Percentiles rank a stretch among this genome's conserved stretches.
Evolutionary conservation across 2,113 vertebrate genomes (phyloP).

Genomic region (Bolborhynchus lineola): DNA sequence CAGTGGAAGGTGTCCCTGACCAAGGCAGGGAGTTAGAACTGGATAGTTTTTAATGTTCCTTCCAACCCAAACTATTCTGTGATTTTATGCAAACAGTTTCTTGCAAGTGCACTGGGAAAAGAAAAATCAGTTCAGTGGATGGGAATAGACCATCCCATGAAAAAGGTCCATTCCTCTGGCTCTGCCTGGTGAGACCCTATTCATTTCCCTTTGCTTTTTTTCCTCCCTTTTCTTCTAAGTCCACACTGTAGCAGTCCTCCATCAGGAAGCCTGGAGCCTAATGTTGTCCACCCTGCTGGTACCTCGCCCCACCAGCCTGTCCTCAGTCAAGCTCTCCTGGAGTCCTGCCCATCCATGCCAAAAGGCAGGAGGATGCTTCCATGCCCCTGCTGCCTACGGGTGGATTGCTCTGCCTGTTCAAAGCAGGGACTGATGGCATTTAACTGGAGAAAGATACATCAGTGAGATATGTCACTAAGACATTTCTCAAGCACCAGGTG

Average conservation of each 20-base stretch:
- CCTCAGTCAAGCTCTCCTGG: background rate
- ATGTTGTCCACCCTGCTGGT: background rate
- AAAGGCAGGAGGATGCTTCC: fast-evolving
- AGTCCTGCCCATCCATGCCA: background rate
- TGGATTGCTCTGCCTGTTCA: fast-evolving
- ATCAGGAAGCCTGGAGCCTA: background rate
- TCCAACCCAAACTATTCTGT: background rate
- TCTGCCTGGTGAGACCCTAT: background rate
- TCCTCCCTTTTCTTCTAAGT: background rate
- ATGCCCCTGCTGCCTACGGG: background rate
- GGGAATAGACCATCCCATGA: background rate
- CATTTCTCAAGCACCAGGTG: background rate
- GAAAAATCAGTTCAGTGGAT: background rate
- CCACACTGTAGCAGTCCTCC: background rate
- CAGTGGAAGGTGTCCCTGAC: background rate
- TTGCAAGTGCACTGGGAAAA: conserved; percentile 33
- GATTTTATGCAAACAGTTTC: background rate
- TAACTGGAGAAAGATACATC: background rate
- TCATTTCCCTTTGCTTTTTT: background rate
- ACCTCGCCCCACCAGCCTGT: background rate
- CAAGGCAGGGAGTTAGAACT: background rate
- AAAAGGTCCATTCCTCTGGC: background rate
- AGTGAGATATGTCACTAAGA: background rate
- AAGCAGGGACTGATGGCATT: background rate
- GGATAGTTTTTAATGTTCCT: background rate